These are phyloP conservation scores for Caradrina clavipalpis DNA, from an alignment of 2,888 invertebrate genomes.

Conservation along the genomic window DNA sequence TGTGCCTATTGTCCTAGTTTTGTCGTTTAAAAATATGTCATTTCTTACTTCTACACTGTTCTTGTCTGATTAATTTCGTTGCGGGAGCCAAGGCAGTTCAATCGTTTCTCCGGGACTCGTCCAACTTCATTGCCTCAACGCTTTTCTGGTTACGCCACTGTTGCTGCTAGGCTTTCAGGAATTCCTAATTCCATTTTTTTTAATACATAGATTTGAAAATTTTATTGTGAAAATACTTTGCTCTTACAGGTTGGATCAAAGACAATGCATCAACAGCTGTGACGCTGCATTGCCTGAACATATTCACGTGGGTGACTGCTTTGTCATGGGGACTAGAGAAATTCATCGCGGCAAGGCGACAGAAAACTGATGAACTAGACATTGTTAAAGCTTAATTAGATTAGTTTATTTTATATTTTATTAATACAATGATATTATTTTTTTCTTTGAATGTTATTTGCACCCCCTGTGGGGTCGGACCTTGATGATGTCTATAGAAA, in stretches of 20 bases:
- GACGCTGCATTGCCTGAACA: conserved; percentile 92
- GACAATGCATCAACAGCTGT: conserved; percentile 91
- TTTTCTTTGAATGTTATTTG: conserved; percentile 8
- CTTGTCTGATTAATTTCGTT: no score
- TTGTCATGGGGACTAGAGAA: conserved; percentile 92
- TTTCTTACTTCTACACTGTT: no score
- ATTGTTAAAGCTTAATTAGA: conserved; percentile 67
- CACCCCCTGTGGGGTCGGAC: no score
- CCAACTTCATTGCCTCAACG: no score
- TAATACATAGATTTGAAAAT: not conserved
- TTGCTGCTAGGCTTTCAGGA: no score
- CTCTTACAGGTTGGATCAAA: conserved; percentile 91
- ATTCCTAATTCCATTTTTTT: no score
- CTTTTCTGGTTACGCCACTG: no score
- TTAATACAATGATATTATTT: conserved; percentile 29
- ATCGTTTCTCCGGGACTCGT: no score
- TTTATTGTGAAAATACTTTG: not conserved
- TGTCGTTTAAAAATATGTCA: no score
- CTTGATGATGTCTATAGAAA: no score
- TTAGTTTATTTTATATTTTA: conserved; percentile 29
- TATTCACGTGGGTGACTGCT: conserved; percentile 92
- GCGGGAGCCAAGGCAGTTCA: no score
- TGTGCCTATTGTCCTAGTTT: no score
- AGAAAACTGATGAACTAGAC: conserved; percentile 66
- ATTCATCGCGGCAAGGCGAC: conserved; percentile 76